Evolutionary conservation across 2,797 vertebrate species (phyloP), one percentile per base, ranked within the genome.

Genomic region (Perodicticus potto): DNA sequence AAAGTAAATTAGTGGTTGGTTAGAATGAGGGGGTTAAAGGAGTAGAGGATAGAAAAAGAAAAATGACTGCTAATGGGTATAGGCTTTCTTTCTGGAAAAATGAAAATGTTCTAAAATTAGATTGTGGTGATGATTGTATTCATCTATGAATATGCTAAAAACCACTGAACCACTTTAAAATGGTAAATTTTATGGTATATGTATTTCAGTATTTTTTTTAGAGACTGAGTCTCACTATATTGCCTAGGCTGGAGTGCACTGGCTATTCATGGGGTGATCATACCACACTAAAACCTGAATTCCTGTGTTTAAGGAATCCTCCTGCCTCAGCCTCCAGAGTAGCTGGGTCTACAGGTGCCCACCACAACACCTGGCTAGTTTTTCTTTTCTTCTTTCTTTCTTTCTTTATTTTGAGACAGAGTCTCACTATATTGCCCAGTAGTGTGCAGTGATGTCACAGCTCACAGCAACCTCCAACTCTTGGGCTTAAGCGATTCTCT

Each of bases 101-200:
- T 34, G 17, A 77, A 88, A 88, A 92, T 61, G 13, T 55, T 70
- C 57, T 90, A 69, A 80, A 84, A 55, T 82, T 70, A 80, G 53
- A 72, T 53, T 86, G 43, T 89, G 49, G 11, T 34, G 40, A 61
- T 77, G 9, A 0, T 69, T 73, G 8, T 73, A 49, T 20, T 85
- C 53, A 20, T 82, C 45, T 53, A 10, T 37, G 55, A 92, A 76
- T 74, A 57, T 57, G 32, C 20, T 53, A 80, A 86, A 77, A 69
- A 25, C 6, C 69, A 82, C 20, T 55, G 34, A 65, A 29, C 32
- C 3, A 84, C n/a, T 53, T 74, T 45, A 45, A 74, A 45, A 29
- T 27, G 27, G 27, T 74, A 11, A 45, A 74, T 74, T 74, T 74
- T 74, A 19, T 45, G 8, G 16, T 74, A 45, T 45, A 40, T 74